Evolutionary conservation across 1,140 invertebrate genomes (phyloP).

Genomic region (Euglossa dilemma): DNA sequence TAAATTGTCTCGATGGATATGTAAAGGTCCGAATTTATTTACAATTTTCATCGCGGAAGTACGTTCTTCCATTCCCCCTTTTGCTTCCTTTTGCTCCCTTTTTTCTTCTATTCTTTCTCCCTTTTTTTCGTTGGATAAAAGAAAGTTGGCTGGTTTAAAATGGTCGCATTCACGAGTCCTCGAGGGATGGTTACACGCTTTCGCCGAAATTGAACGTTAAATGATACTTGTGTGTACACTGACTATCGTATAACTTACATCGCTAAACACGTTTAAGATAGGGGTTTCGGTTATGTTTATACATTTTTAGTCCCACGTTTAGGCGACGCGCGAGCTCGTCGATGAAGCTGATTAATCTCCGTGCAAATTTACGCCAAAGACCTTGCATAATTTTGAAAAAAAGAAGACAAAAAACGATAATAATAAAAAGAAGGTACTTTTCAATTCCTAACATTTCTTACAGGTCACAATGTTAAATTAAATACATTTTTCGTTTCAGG

Average conservation of each 20-base stretch:
- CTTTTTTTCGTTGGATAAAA: not conserved
- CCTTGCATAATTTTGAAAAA: not conserved
- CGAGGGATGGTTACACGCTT: not conserved
- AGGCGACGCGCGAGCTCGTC: conserved; percentile 36
- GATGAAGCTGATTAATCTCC: conserved; percentile 27
- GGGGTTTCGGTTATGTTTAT: conserved; percentile 33
- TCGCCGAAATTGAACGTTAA: not conserved
- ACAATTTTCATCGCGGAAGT: not conserved
- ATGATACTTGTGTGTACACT: conserved; percentile 8
- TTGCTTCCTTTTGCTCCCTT: not conserved
- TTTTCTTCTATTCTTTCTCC: not conserved
- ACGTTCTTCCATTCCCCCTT: not conserved
- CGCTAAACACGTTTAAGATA: conserved; percentile 43
- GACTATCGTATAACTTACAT: conserved; percentile 40
- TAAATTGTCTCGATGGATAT: conserved; percentile 46
- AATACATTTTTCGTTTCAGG: too few species aligned
- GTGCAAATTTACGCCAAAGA: not conserved
- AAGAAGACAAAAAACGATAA: too few species aligned
- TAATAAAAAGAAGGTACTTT: too few species aligned
- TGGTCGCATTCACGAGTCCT: conserved; percentile 18
- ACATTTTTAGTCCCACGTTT: conserved; percentile 48
- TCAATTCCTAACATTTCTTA: too few species aligned
- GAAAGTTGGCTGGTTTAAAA: not conserved
- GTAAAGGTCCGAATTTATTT: conserved; percentile 29
- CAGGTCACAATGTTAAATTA: too few species aligned